Percentiles rank a stretch among this genome's conserved stretches.
phyloP scores from a whole-genome alignment of 2,888 invertebrate species.

The Periphyllus acericola region DNA sequence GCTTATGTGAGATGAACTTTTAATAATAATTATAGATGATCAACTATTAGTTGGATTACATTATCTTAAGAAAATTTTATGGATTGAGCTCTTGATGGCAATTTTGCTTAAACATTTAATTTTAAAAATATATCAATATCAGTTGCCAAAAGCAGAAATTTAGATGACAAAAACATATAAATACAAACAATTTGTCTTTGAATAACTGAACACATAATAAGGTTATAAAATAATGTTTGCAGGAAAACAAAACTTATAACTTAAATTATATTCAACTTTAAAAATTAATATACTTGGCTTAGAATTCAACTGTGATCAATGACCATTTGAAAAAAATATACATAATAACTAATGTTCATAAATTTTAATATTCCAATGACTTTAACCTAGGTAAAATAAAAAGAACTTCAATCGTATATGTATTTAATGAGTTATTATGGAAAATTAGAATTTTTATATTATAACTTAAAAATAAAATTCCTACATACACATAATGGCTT shows the following conservation, averaged over 20 bases:
- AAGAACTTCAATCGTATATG: conserved; percentile 4
- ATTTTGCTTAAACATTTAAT: background rate
- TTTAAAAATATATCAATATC: background rate
- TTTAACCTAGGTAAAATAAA: conserved; percentile 15
- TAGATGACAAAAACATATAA: background rate
- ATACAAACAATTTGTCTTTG: conserved; percentile 13
- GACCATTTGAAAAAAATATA: background rate
- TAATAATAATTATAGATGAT: background rate
- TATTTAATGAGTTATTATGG: conserved; percentile 9
- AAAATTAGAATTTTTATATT: conserved; percentile 26
- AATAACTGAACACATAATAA: conserved; percentile 37
- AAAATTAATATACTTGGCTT: background rate
- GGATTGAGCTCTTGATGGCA: background rate
- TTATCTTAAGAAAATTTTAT: background rate
- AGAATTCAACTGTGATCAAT: background rate
- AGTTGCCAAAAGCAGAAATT: background rate
- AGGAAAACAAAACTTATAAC: conserved; percentile 11
- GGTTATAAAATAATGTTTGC: background rate
- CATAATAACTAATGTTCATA: conserved; percentile 1
- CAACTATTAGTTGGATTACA: background rate
- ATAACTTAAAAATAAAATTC: background rate
- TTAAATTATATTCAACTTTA: background rate
- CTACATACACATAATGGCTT: conserved; percentile 6
- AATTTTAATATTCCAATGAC: conserved; percentile 7
- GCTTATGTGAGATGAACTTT: background rate